phyloP scores from a whole-genome alignment of 2,888 invertebrate genomes.

The Dicyrtomina minuta region DNA sequence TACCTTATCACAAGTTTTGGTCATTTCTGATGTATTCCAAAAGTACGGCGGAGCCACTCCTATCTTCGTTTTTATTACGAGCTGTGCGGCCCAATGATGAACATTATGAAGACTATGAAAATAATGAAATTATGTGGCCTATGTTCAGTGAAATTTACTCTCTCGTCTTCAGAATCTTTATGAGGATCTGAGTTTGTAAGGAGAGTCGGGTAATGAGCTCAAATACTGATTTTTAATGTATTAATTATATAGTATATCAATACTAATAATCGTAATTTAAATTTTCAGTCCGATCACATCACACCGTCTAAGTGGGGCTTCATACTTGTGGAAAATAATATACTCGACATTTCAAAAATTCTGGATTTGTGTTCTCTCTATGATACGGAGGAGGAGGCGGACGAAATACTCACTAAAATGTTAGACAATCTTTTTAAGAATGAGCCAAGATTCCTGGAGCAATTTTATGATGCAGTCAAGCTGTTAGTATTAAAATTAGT shows the following conservation, averaged over 20 bases:
- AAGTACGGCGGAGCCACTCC: constrained; percentile 62
- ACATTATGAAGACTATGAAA: constrained; percentile 56
- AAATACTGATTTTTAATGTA: constrained; percentile 17
- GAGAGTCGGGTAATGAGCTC: constrained; percentile 67
- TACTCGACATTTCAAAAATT: constrained; percentile 79
- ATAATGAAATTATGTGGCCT: constrained; percentile 59
- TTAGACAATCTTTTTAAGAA: constrained; percentile 67
- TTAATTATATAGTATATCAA: constrained; percentile 61
- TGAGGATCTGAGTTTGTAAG: constrained; percentile 75
- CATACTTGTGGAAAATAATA: constrained; percentile 74
- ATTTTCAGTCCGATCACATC: constrained; percentile 62
- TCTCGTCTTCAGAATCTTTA: constrained; percentile 69
- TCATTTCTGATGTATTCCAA: constrained; percentile 67
- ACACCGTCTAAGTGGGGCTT: constrained; percentile 67
- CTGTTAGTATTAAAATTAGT: constrained; percentile 11
- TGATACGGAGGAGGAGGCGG: constrained; percentile 68
- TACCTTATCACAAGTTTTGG: constrained; percentile 68
- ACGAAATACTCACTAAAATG: constrained; percentile 64
- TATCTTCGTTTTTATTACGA: constrained; percentile 73
- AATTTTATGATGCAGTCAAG: constrained; percentile 43
- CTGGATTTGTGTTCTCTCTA: constrained; percentile 76
- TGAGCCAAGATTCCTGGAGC: constrained; percentile 54
- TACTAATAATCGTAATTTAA: constrained; percentile 23
- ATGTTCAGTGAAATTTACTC: constrained; percentile 63
- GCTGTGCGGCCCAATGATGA: constrained; percentile 69